phyloP scores from a whole-genome alignment of 2,113 vertebrate species.

The Leiothrix lutea region DNA sequence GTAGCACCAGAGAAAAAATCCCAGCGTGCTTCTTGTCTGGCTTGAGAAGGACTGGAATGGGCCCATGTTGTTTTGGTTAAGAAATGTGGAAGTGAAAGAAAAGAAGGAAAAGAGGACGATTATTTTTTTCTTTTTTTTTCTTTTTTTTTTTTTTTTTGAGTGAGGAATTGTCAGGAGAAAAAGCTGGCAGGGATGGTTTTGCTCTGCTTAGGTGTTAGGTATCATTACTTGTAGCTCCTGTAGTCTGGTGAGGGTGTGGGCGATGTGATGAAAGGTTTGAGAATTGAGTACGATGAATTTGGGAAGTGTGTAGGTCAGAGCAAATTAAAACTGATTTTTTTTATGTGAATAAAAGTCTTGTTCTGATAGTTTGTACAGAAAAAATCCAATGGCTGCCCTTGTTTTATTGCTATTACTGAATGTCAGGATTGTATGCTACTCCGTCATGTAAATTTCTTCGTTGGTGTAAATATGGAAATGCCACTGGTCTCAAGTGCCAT shows the following conservation, averaged over 20 bases:
- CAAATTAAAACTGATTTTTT: constrained; percentile 79
- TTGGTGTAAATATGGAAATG: constrained; percentile 94
- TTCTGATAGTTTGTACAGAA: constrained; percentile 94
- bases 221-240: constrained; percentile 83
- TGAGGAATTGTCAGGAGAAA: constrained; percentile 70
- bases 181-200: constrained; percentile 64
- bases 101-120: constrained; percentile 79
- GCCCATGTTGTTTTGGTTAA: constrained; percentile 59
- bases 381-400: constrained; percentile 82
- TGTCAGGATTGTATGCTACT: constrained; percentile 89
- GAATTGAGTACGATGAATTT: constrained; percentile 78
- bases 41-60: constrained; percentile 67
- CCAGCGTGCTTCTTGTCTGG: constrained; percentile 61
- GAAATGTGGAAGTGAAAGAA: constrained; percentile 83
- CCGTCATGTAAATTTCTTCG: constrained; percentile 93
- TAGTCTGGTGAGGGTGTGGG: constrained; percentile 88
- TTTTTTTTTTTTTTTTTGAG: background rate
- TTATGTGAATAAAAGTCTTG: constrained; percentile 84
- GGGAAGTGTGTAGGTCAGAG: constrained; percentile 85
- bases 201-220: constrained; percentile 84
- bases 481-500: constrained; percentile 88
- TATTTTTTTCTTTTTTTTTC: background rate
- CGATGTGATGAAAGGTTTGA: constrained; percentile 84
- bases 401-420: constrained; percentile 87
- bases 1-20: constrained; percentile 68